Conservation (phyloP, 1,140 invertebrate genomes). For the Drosophila melanica region DNA sequence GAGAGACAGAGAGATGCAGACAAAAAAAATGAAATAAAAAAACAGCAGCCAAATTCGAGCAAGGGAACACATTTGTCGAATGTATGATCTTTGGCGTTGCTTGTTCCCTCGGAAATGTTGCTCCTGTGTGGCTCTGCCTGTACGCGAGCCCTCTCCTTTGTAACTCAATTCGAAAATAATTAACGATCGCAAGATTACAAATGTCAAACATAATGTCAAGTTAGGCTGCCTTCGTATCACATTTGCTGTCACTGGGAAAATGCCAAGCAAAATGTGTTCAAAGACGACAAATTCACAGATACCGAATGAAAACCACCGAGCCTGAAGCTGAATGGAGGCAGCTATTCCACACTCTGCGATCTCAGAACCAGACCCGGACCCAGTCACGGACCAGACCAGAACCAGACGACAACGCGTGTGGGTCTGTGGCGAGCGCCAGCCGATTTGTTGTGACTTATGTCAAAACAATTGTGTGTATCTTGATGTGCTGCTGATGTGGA, state of each 20-base stretch:
- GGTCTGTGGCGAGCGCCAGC: conserved; percentile 69
- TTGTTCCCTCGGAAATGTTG: conserved; percentile 13
- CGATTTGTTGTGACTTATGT: conserved; percentile 82
- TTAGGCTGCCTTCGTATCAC: conserved; percentile 59
- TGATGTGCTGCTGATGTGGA: conserved; percentile 12
- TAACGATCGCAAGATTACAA: conserved; percentile 84
- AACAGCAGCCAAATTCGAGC: neutral
- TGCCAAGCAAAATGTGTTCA: conserved; percentile 53
- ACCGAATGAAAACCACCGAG: conserved; percentile 62
- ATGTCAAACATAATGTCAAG: conserved; percentile 83
- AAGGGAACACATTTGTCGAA: conserved; percentile 60
- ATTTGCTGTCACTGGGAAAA: conserved; percentile 49
- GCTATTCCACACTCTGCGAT: conserved; percentile 3
- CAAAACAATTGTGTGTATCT: conserved; percentile 62
- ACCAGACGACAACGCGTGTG: conserved; percentile 64
- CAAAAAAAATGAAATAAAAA: conserved; percentile 10
- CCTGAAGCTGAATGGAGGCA: conserved; percentile 36
- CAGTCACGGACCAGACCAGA: conserved; percentile 1
- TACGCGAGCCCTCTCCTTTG: conserved; percentile 33
- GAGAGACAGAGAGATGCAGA: conserved; percentile 15
- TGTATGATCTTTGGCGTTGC: conserved; percentile 60
- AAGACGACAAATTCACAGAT: conserved; percentile 42
- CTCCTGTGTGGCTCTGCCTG: conserved; percentile 50
- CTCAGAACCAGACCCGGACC: conserved; percentile 7
- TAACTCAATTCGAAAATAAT: conserved; percentile 84